Evolutionary conservation across 2,888 invertebrate genomes (phyloP).

Genomic region (Helobdella robusta): DNA sequence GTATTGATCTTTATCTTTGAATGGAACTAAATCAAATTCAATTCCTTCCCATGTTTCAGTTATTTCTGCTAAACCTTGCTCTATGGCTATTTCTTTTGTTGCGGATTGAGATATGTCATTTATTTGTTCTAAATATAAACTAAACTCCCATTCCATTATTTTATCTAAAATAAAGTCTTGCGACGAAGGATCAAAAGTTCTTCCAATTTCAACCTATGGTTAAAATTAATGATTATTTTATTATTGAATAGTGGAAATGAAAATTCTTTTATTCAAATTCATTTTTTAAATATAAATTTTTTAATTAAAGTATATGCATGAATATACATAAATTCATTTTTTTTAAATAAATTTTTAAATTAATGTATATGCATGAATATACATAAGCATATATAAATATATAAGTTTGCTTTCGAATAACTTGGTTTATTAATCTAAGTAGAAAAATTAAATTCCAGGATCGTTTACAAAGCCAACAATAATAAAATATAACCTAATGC

Average conservation of each 20-base stretch:
- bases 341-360: no score
- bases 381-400: no score
- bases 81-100: slow-evolving; percentile 77
- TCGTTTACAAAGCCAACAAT: no score
- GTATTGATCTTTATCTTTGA: slow-evolving; percentile 60
- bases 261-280: neutral
- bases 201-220: slow-evolving; percentile 55
- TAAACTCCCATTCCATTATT: slow-evolving; percentile 71
- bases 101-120: slow-evolving; percentile 76
- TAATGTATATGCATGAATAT: no score
- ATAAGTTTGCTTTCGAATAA: no score
- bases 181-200: slow-evolving; percentile 69
- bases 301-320: neutral
- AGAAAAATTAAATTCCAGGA: no score
- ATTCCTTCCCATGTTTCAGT: slow-evolving; percentile 63
- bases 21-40: slow-evolving; percentile 63
- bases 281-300: slow-evolving; percentile 20
- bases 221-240: neutral
- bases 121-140: slow-evolving; percentile 67
- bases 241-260: no score
- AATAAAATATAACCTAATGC: no score
- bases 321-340: no score
- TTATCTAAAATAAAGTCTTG: slow-evolving; percentile 69
- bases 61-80: slow-evolving; percentile 61
- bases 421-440: no score